Base-by-base conservation (phyloP, 1,140 invertebrate species). In the Calliopsis andreniformis region DNA sequence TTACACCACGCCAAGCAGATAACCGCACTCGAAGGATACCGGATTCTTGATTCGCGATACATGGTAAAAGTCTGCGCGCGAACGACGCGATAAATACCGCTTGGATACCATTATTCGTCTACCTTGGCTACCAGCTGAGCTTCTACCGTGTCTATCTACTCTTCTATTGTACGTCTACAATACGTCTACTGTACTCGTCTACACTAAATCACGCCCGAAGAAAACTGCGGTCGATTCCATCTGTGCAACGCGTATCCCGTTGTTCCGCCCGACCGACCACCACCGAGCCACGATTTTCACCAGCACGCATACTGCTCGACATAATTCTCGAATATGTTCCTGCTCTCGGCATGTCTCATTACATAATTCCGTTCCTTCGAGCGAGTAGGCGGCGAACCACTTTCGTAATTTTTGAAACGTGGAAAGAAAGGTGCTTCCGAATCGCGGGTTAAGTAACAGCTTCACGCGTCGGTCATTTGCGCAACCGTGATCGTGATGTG, bases 1-100 rank as follows among this genome's bases (percentile, higher is more conserved):
- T 87, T 85, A 61, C 83, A 76, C 63, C 62, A 86, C 51, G 42
- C 70, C 58, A 67, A 51, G 49, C 53, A 55, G 75, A 67, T 72
- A 79, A 83, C 73, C 70, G 82, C 83, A 64, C 32, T 59, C 75
- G 80, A 86, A 87, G 77, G 78, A 70, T 84, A 63, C 66, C 75
- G 80, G 80, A 82, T 83, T 75, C 76, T 61, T 43, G 53, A 51
- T 64, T 51, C n/a, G 70, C 23, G 23, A 32, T 23, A n/a, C 10
- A 3, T 16, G 42, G 55, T 25, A 51, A 69, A 69, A 69, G 42
- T 55, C 4, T 55, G 30, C 3, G 25, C 35, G n/a, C 51, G 18
- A 20, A 32, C 12, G 12, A 23, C 25, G 5, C 25, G 51, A 30
- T 45, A 43, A 42, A 66, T 14, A 5, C n/a, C 18, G 3, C 43